Conservation (phyloP, 2,888 invertebrate species). For the Arrhopalites spinosus region DNA sequence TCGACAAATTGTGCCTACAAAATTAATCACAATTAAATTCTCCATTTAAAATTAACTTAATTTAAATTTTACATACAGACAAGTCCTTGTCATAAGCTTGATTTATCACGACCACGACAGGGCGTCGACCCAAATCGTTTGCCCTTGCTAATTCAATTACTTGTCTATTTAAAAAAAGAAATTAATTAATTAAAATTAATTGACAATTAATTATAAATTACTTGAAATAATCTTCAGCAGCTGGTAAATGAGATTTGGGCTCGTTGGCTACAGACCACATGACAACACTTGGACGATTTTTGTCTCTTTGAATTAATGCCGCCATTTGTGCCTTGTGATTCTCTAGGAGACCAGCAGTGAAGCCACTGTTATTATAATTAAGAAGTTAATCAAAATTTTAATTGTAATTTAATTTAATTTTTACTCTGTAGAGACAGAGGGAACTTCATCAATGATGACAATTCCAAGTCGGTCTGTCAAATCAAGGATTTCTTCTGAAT, state of each 20-base stretch:
- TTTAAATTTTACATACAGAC: neutral
- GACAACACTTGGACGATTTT: slow-evolving; percentile 91
- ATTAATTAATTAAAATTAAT: no score
- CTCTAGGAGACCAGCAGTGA: neutral
- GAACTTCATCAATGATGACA: slow-evolving; percentile 93
- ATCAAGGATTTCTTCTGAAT: slow-evolving; percentile 95
- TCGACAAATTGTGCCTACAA: slow-evolving; percentile 76
- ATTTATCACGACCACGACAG: slow-evolving; percentile 21
- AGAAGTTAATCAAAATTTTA: no score
- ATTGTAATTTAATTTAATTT: no score
- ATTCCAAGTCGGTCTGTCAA: slow-evolving; percentile 90
- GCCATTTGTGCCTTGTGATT: neutral
- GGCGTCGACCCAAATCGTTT: neutral
- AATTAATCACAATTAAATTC: neutral
- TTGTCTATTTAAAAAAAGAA: neutral
- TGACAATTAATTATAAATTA: no score
- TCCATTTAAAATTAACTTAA: neutral
- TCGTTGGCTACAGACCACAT: slow-evolving; percentile 98
- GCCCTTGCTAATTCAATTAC: neutral
- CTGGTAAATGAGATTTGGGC: slow-evolving; percentile 64
- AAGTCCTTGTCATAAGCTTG: slow-evolving; percentile 15
- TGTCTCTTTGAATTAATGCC: slow-evolving; percentile 68
- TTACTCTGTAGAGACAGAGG: slow-evolving; percentile 73
- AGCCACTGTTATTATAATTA: neutral
- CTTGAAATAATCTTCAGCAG: no score